Evolutionary conservation across 64 coral and sea anemone genomes (phyloP), one percentile per base, ranked within the genome.

Genomic region (Montipora foliosa): DNA sequence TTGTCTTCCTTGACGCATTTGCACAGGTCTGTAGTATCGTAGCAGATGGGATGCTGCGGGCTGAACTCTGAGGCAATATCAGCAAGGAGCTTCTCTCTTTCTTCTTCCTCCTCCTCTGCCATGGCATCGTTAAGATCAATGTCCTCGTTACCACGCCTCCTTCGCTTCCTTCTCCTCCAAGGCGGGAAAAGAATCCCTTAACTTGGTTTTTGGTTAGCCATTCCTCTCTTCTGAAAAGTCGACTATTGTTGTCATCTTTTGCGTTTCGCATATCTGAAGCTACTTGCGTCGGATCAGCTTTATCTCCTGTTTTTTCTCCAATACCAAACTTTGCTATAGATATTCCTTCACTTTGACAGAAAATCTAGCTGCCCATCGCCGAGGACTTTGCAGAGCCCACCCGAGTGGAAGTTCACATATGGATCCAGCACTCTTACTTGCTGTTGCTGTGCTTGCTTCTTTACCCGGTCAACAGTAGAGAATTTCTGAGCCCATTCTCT

Each of bases 101-200:
- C 68, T 61, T 77, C 74, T 61, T 17, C 50, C 21, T 77, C 72
- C 50, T 53, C 74, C n/a, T 51, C 68, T 77, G 48, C 53, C 0
- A 3, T 20, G 21, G 71, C 16, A 50, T 88, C 86, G 47, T 88
- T 57, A 13, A 58, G 4, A 8, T 79, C 52, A 67, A 61, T 74
- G 52, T 76, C 37, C 70, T 87, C 72, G 17, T 20, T 82, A 69
- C 79, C 62, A 67, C 60, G 53, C 67, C 79, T 84, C 75, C 89
- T 73, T 29, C 84, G 91, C 15, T 25, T 25, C 25, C 25, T 25
- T 82, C 55, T 8, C 67, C 80, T 20, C 77, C 76, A 29, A 95
- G 76, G 47, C 89, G 89, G n/a, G 94, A 92, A 74, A 95, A 95
- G 1, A 95, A 92, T 8, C 83, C 83, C 49, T 95, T 60, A 19